phyloP scores from a whole-genome alignment of 2,797 vertebrate genomes.

The Denticeps clupeoides region DNA sequence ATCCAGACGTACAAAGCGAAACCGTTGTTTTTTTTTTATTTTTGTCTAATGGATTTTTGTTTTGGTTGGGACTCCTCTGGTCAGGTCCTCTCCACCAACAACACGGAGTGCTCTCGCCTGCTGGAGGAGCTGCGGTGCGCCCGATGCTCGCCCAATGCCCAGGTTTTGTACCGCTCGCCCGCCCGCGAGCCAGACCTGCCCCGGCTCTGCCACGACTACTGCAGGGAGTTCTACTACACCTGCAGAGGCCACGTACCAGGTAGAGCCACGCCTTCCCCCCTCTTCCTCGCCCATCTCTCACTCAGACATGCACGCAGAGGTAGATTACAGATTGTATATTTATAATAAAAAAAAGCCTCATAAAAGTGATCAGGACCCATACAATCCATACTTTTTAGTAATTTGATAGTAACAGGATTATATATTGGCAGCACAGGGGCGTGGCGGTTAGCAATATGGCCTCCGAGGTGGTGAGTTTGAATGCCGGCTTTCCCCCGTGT shows the following conservation, averaged over 20 bases:
- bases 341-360: too few species aligned
- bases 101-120: conserved; percentile 90
- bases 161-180: conserved; percentile 84
- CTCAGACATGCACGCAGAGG: too few species aligned
- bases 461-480: too few species aligned
- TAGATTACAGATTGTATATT: too few species aligned
- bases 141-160: conserved; percentile 90
- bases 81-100: conserved; percentile 88
- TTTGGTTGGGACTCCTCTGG: not conserved
- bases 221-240: conserved; percentile 95
- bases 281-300: not conserved
- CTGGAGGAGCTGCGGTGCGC: conserved; percentile 97
- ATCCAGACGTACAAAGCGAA: too few species aligned
- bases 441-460: too few species aligned
- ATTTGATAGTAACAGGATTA: too few species aligned
- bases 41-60: not conserved
- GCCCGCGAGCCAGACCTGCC: conserved; percentile 81
- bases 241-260: conserved; percentile 94
- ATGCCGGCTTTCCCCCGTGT: too few species aligned
- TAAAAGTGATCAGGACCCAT: too few species aligned
- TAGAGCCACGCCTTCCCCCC: conserved; percentile 43
- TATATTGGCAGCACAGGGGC: too few species aligned
- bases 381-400: too few species aligned
- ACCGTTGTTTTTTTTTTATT: too few species aligned
- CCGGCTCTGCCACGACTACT: conserved; percentile 90